Evolutionary conservation across 2,888 invertebrate species (phyloP).

Genomic region (Himalopsyche kuldschensis): DNA sequence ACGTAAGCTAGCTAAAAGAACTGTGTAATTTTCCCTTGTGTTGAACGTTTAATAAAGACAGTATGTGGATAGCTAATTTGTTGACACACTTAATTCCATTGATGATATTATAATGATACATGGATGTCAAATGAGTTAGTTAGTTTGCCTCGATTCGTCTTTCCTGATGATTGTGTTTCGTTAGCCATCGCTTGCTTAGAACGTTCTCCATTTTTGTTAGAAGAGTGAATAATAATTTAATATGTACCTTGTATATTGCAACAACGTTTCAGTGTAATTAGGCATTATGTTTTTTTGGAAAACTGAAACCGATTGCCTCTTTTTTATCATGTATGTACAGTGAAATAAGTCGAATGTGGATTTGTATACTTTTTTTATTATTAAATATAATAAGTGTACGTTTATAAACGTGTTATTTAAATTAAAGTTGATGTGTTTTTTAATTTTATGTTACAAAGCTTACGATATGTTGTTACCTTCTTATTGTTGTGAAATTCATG

Average conservation of each 20-base stretch:
- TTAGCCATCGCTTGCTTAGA: too few relatives aligned
- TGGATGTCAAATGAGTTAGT: too few relatives aligned
- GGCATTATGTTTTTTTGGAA: neutral
- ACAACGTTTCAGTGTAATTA: neutral
- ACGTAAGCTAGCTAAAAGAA: too few relatives aligned
- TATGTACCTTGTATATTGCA: neutral
- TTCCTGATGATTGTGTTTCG: too few relatives aligned
- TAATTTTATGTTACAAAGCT: neutral
- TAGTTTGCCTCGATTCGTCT: too few relatives aligned
- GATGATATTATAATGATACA: too few relatives aligned
- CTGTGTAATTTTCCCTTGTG: too few relatives aligned
- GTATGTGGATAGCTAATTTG: too few relatives aligned
- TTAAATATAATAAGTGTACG: neutral
- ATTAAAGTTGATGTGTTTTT: neutral
- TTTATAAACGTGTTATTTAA: neutral
- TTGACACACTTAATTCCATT: too few relatives aligned
- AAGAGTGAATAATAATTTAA: too few relatives aligned
- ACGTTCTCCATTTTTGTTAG: too few relatives aligned
- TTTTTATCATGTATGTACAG: neutral
- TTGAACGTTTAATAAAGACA: too few relatives aligned
- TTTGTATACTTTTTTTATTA: neutral
- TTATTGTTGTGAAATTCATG: neutral
- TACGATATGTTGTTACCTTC: neutral
- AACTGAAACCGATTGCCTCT: neutral
- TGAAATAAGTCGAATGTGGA: neutral